Conservation (phyloP, 37 sponge, comb jelly and placozoan genomes). For the Theonella swinhoei region DNA sequence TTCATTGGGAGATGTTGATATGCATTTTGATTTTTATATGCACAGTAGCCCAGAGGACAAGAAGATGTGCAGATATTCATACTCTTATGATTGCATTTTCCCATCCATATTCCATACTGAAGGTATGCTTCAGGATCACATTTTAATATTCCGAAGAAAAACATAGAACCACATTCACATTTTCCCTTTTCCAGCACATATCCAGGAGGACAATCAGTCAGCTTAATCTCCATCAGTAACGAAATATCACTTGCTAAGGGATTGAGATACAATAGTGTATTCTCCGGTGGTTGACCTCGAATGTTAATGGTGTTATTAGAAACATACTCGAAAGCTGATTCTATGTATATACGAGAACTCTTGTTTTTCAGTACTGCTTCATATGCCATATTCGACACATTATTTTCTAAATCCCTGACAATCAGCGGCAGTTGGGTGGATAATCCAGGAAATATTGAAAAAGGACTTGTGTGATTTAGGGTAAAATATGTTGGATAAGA, state of each 20-base stretch:
- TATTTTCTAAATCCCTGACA: not conserved
- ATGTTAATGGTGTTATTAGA: not conserved
- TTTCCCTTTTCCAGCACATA: not conserved
- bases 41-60: not conserved
- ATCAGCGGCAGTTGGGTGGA: not conserved
- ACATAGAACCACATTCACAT: not conserved
- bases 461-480: not conserved
- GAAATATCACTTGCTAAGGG: not conserved
- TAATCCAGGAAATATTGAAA: not conserved
- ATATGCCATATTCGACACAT: not conserved
- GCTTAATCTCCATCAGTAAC: not conserved
- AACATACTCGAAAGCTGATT: not conserved
- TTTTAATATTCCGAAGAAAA: not conserved
- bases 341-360: not conserved
- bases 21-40: not conserved
- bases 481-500: not conserved
- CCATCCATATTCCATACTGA: not conserved
- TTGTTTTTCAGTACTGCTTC: not conserved
- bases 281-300: not conserved
- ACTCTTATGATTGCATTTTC: not conserved
- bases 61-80: not conserved
- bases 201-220: not conserved
- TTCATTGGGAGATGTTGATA: not conserved
- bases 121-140: not conserved
- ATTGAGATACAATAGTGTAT: too few relatives aligned